These are phyloP conservation scores for Carcinoscorpius rotundicauda DNA, from an alignment of 1,140 invertebrate species.

Conservation along the genomic window DNA sequence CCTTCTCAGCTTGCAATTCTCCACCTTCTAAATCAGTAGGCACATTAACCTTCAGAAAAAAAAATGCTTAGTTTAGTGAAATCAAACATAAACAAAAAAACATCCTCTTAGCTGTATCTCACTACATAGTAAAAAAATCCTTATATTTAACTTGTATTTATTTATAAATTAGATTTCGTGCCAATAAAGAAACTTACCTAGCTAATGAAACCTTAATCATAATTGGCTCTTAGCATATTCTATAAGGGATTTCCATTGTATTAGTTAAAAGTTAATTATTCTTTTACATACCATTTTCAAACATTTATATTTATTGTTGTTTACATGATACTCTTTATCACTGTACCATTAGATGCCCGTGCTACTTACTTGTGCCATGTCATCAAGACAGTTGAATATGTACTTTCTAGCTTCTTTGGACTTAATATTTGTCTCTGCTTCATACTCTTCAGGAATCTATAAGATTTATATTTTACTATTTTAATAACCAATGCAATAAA, in stretches of 20 bases:
- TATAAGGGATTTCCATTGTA: neutral
- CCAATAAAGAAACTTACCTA: too few species aligned
- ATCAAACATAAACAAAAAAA: too few species aligned
- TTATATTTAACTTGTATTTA: too few species aligned
- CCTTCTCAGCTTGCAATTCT: slow-evolving; percentile 88
- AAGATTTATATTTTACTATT: too few species aligned
- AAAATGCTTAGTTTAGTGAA: neutral
- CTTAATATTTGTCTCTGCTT: slow-evolving; percentile 93
- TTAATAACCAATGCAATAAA: too few species aligned
- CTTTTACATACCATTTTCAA: too few species aligned
- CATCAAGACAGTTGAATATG: slow-evolving; percentile 98
- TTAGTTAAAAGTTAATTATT: too few species aligned
- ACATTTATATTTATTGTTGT: too few species aligned
- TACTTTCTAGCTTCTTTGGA: slow-evolving; percentile 99
- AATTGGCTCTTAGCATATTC: too few species aligned
- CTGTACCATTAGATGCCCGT: too few species aligned
- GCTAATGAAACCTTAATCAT: slow-evolving; percentile 2
- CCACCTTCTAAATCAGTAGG: slow-evolving; percentile 91
- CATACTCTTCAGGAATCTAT: slow-evolving; percentile 92
- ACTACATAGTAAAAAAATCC: neutral
- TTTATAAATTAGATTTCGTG: too few species aligned
- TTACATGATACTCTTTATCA: too few species aligned
- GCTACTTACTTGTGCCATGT: slow-evolving; percentile 65
- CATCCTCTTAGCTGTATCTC: neutral
- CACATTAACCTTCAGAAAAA: slow-evolving; percentile 63